Conservation (phyloP, 2,797 vertebrate species). For the Odontamblyopus rebecca region DNA sequence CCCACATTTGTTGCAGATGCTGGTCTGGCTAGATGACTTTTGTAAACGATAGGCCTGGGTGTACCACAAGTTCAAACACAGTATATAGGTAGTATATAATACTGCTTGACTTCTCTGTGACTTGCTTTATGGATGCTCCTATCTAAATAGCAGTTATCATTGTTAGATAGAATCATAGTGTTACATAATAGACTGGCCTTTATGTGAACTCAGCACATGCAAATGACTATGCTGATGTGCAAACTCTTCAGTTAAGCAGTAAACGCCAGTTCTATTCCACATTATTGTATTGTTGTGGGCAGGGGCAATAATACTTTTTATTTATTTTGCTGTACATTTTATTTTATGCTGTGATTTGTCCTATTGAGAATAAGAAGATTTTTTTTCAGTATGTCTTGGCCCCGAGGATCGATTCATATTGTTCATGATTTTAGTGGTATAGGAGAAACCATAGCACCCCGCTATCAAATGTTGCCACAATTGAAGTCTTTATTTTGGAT, state of each 20-base stretch:
- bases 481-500: too few species aligned
- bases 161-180: neutral
- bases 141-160: conserved; percentile 27
- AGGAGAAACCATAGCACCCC: too few species aligned
- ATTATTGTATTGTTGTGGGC: neutral
- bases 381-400: too few species aligned
- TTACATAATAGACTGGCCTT: conserved; percentile 10
- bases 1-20: neutral
- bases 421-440: too few species aligned
- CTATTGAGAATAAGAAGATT: neutral
- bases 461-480: too few species aligned
- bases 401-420: too few species aligned
- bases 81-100: neutral
- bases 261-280: neutral
- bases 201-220: conserved; percentile 1
- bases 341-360: neutral
- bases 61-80: neutral
- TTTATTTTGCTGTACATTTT: neutral
- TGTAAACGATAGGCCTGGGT: neutral
- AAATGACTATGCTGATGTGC: neutral
- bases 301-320: neutral
- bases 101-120: conserved; percentile 17
- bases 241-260: neutral
- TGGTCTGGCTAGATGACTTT: neutral
- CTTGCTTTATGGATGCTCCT: conserved; percentile 8